Conservation (phyloP, 2,797 vertebrate species). For the Acanthis flammea region DNA sequence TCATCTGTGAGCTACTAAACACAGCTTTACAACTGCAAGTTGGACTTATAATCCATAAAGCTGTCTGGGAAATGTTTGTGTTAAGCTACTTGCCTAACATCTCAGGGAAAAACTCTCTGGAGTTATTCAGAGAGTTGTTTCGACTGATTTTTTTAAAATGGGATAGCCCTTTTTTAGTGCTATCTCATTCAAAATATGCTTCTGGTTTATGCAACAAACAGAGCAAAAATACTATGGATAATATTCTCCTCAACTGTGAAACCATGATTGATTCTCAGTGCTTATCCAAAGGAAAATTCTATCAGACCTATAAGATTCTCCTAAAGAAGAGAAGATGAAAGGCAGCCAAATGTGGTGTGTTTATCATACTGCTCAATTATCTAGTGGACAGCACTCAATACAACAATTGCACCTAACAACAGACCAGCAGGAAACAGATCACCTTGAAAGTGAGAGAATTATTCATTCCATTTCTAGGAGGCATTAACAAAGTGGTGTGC, state of each 20-base stretch:
- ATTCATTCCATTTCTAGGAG: not conserved
- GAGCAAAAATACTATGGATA: not conserved
- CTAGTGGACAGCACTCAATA: not conserved
- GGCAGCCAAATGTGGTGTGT: not conserved
- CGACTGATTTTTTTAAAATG: not conserved
- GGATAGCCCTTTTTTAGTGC: not conserved
- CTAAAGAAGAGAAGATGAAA: not conserved
- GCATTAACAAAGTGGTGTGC: not conserved
- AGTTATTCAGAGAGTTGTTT: not conserved
- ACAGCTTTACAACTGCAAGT: not conserved
- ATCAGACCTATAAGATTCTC: not conserved
- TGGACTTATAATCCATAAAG: not conserved
- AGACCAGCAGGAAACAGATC: not conserved
- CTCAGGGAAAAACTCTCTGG: not conserved
- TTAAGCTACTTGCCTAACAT: not conserved
- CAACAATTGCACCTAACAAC: not conserved
- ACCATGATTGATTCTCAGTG: not conserved
- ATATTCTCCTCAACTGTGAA: not conserved
- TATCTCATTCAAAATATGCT: not conserved
- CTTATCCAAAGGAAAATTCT: not conserved
- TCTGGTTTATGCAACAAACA: not conserved
- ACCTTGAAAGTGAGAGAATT: not conserved
- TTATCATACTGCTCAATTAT: not conserved
- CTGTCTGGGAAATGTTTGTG: not conserved
- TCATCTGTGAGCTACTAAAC: not conserved